A percentile compares a stretch with the other conserved stretches of the same genome.
phyloP scores from a whole-genome alignment of 37 sponge, comb jelly and placozoan genomes.

The Beroe ovata region DNA sequence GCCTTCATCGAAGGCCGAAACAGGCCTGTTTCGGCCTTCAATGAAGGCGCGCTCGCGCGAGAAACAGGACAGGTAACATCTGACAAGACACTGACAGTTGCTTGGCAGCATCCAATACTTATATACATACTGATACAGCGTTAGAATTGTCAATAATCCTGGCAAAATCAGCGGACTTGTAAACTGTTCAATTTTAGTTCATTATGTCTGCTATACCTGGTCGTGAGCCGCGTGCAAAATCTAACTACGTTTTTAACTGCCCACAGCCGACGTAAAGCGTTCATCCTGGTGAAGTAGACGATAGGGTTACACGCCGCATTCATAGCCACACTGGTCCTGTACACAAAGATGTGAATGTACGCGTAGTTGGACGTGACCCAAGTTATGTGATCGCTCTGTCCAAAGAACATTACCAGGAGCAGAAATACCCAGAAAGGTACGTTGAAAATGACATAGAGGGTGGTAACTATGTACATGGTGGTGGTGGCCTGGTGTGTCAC shows the following conservation, averaged over 20 bases:
- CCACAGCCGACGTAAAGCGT: background rate
- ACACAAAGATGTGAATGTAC: slow-evolving; percentile 43
- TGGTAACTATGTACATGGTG: slow-evolving; percentile 59
- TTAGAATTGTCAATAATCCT: no score
- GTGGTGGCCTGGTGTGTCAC: slow-evolving; percentile 63
- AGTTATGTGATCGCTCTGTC: slow-evolving; percentile 17
- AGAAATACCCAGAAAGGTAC: slow-evolving; percentile 46
- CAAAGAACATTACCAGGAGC: slow-evolving; percentile 31
- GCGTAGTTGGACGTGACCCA: slow-evolving; percentile 18
- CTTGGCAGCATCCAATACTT: no score
- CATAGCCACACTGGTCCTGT: slow-evolving; percentile 54
- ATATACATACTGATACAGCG: no score
- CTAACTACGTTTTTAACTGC: background rate
- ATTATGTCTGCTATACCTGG: no score
- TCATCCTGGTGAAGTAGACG: slow-evolving; percentile 32
- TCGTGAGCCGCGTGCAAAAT: background rate
- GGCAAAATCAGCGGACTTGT: no score
- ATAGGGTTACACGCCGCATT: slow-evolving; percentile 62
- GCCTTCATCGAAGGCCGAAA: no score
- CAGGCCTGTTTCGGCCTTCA: no score
- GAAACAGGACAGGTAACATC: no score
- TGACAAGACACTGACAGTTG: no score
- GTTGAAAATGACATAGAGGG: slow-evolving; percentile 63
- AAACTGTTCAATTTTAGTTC: no score
- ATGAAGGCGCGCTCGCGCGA: no score